Percentiles rank a stretch among this genome's conserved stretches.
Evolutionary conservation across 2,797 vertebrate genomes (phyloP).

Genomic region (Alosa sapidissima): DNA sequence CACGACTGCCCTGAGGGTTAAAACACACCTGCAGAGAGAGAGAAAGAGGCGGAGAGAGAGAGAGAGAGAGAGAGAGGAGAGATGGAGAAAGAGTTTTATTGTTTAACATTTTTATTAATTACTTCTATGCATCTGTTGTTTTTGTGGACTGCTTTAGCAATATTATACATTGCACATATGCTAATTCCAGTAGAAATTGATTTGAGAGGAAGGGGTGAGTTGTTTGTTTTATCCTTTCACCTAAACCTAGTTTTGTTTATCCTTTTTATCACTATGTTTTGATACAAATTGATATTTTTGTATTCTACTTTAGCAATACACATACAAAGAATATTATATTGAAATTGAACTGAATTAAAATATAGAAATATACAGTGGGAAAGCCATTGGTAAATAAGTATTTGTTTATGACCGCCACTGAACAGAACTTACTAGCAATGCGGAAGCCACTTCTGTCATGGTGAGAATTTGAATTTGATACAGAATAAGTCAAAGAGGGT

Average conservation of each 20-base stretch:
- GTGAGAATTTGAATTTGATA: not conserved
- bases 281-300: not conserved
- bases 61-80: not conserved
- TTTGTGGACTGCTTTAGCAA: no score
- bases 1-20: slow-evolving; percentile 85
- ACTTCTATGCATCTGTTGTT: no score
- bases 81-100: not conserved
- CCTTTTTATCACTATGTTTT: not conserved
- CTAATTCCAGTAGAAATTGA: not conserved
- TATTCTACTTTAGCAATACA: not conserved
- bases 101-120: not conserved
- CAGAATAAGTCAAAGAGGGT: not conserved
- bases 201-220: not conserved
- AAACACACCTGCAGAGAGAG: slow-evolving; percentile 84
- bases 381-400: not conserved
- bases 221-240: not conserved
- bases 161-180: not conserved
- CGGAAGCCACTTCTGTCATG: not conserved
- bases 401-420: not conserved
- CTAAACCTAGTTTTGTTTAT: not conserved
- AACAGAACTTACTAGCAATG: not conserved
- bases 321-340: not conserved
- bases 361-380: slow-evolving; percentile 3
- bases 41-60: slow-evolving; percentile 9
- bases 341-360: not conserved